A percentile compares a stretch with the other conserved stretches of the same genome.
phyloP scores from a whole-genome alignment of 2,888 invertebrate species.

The Pristionchus arcanus region DNA sequence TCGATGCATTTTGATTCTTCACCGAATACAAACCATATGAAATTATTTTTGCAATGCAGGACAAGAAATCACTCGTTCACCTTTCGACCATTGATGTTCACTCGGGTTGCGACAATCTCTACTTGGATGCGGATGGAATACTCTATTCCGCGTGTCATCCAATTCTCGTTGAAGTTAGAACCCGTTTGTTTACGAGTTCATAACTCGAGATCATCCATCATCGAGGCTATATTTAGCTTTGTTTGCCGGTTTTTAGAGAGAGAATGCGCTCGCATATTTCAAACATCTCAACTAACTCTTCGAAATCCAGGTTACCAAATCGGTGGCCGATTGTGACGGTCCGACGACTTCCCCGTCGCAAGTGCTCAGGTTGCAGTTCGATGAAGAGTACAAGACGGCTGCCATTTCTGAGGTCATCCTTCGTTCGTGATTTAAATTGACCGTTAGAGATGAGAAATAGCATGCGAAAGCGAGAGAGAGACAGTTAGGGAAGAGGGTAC shows the following conservation, averaged over 20 bases:
- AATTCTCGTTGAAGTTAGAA: neutral
- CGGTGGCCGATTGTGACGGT: constrained; percentile 18
- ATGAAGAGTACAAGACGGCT: constrained; percentile 12
- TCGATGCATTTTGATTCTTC: too few species aligned
- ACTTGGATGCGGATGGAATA: neutral
- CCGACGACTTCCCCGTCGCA: neutral
- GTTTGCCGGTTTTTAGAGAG: too few species aligned
- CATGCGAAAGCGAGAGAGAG: too few species aligned
- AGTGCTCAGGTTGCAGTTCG: neutral
- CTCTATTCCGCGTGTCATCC: constrained; percentile 48
- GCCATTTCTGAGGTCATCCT: neutral
- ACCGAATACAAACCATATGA: too few species aligned
- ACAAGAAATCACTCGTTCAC: neutral
- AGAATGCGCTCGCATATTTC: too few species aligned
- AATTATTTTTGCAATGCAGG: neutral
- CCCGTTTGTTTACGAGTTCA: neutral
- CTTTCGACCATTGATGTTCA: constrained; percentile 1
- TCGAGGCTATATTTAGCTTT: too few species aligned
- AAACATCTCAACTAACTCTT: too few species aligned
- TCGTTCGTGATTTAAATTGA: too few species aligned
- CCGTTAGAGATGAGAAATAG: too few species aligned
- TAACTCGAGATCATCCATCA: too few species aligned
- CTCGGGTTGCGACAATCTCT: constrained; percentile 46
- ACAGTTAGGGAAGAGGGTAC: too few species aligned
- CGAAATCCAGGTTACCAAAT: neutral